Base-by-base conservation (phyloP, 2,797 vertebrate species). In the Tachyglossus aculeatus region DNA sequence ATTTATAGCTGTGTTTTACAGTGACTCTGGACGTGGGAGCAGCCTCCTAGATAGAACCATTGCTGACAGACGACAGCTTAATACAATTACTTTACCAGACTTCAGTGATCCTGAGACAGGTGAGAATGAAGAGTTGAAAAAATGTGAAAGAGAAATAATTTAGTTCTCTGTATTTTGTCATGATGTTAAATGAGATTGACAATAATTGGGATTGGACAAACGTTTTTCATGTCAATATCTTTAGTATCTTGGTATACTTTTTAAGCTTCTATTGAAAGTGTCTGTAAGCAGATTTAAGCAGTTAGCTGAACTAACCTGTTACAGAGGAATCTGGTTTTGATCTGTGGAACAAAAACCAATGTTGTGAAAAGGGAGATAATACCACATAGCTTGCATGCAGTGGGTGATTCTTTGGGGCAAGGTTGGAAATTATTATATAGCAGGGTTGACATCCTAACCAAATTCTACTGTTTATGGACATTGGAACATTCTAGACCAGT, bases 91-190 rank as follows among this genome's bases (percentile, higher is more conserved):
- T 18, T 88, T 99, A 48, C 97, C 98, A 48, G 98, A 99, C 90
- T 98, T 99, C 93, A 98, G 96, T 69, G 98, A 99, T 82, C 95
- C 97, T 33, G 98, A 99, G 80, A 99, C 98, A 77, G 98, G 98
- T 99, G 94, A 90, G 90, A 73, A 62, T 38, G 40, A 13, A 15
- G 44, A 13, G 67, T 71, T 77, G 66, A 77, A 52, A 1, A 24
- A 37, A 12, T 47, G 63, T 41, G n/a, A 45, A n/a, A 21, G 5
- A 47, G 4, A 51, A 22, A 58, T 53, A 9, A 4, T 4, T 11
- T 9, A 45, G 59, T 55, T n/a, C 5, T 32, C 6, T 22, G 24
- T 40, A 16, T 64, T 5, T 1, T 27, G 38, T 6, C 18, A 5
- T 14, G 18, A 24, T 3, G 6, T 12, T 38, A 15, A 27, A 6